Evolutionary conservation across 2,797 vertebrate species (phyloP).

Genomic region (Bothrops alternatus): DNA sequence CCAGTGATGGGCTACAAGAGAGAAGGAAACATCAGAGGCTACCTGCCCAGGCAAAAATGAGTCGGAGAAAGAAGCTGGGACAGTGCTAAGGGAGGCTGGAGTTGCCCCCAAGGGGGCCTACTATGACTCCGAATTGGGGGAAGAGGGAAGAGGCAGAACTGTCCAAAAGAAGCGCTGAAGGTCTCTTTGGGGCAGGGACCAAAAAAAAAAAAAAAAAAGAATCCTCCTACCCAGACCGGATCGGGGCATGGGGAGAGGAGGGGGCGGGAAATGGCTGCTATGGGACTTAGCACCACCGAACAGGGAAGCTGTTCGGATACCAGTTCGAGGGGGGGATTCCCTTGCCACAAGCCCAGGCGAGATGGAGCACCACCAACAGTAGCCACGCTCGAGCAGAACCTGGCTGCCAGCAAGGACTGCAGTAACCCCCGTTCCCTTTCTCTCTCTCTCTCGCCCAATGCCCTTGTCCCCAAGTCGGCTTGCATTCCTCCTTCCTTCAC

Average conservation of each 20-base stretch:
- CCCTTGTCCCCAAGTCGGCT: neutral
- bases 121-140: too few species aligned
- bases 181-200: neutral
- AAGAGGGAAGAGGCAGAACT: neutral
- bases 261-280: neutral
- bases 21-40: conserved; percentile 42
- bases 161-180: neutral
- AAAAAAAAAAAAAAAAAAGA: too few species aligned
- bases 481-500: neutral
- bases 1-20: conserved; percentile 9
- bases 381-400: neutral
- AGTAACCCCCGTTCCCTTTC: neutral
- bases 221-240: neutral
- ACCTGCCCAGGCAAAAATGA: conserved; percentile 43
- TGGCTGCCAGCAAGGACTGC: neutral
- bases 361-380: neutral
- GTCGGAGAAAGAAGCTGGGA: neutral
- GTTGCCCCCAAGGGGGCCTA: neutral
- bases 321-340: conserved; percentile 10
- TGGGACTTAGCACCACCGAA: neutral
- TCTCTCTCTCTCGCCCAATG: neutral
- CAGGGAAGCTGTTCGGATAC: neutral
- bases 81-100: neutral
- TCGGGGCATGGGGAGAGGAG: neutral
- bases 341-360: neutral